These are phyloP conservation scores for Stenoptilia bipunctidactyla DNA, from an alignment of 2,888 invertebrate species.

Conservation along the genomic window DNA sequence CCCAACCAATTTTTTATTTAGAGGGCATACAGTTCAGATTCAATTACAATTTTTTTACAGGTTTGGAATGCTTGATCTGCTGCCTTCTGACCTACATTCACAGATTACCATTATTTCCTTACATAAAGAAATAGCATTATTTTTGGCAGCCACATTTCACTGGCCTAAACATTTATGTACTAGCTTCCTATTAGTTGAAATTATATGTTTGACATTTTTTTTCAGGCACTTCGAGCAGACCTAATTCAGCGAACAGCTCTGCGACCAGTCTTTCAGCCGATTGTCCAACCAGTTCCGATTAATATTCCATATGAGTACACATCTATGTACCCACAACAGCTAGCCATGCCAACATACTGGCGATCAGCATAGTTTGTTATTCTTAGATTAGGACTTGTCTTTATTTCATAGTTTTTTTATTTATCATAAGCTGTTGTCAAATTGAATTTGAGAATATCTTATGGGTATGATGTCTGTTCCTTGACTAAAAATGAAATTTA, in stretches of 20 bases:
- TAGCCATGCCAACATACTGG: slow-evolving; percentile 32
- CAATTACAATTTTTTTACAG: no score
- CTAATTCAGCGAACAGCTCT: slow-evolving; percentile 29
- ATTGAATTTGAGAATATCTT: slow-evolving; percentile 1
- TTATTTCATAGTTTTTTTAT: neutral
- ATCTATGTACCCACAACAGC: slow-evolving; percentile 15
- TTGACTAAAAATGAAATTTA: slow-evolving; percentile 9
- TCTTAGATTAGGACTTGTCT: slow-evolving; percentile 1
- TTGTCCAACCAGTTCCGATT: slow-evolving; percentile 26
- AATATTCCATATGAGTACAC: slow-evolving; percentile 17
- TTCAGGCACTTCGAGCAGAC: slow-evolving; percentile 35
- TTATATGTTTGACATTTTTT: slow-evolving; percentile 16
- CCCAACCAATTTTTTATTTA: no score
- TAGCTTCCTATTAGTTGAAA: no score
- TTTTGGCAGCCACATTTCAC: no score
- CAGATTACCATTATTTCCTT: no score
- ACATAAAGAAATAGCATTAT: no score
- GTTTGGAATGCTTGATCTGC: no score
- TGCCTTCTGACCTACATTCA: no score
- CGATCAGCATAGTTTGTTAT: slow-evolving; percentile 22
- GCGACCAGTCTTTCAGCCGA: slow-evolving; percentile 26
- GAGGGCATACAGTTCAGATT: no score
- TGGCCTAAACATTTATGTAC: no score
- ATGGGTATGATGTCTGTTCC: neutral
- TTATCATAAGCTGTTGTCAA: neutral